Evolutionary conservation across 2,888 invertebrate genomes (phyloP), one percentile per base, ranked within the genome.

Genomic region (Noctuana brunneofusca): DNA sequence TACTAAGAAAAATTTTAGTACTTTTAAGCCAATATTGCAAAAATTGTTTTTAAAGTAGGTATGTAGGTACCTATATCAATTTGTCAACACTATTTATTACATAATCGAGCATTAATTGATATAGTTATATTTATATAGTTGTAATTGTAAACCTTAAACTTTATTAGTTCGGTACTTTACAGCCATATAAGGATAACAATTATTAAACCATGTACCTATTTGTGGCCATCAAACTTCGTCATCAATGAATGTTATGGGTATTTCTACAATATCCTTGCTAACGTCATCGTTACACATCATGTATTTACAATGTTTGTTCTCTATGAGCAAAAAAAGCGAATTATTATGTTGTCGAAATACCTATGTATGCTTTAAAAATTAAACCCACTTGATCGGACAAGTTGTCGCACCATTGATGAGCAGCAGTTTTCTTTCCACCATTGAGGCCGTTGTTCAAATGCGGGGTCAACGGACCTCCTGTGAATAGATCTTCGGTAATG

Each of bases 351-450:
- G 9, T 27, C 9, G 27, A 1, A 1, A 27, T 9, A 27, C 11
- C 11, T 18, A 14, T 18, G 16, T 22, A n/a, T 8, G 14, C 35
- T 22, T 24, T 27, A 41, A 16, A 35, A 53, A 46, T 11, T 3
- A 46, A 54, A 63, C 86, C 92, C 90, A 94, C 94, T 93, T 94
- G 93, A 76, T 94, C 93, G 41, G 92, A 92, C 67, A 94, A 83
- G 73, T 93, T 93, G 75, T 93, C 93, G 71, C 92, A 92, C 93
- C 93, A 93, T 71, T 88, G 89, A 76, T 93, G 92, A 55, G 93
- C 92, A 46, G 86, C 81, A 41, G 90, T 91, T 79, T 93, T 93
- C 83, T 92, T 92, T 64, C 91, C 90, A 38, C 93, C 93, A 68
- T 93, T 93, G 56, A 86, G 75, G 30, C 92, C 92, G 68, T 85